These are phyloP conservation scores for Cercopithecus neglectus DNA, from an alignment of 2,797 vertebrate genomes.

Conservation along the genomic window DNA sequence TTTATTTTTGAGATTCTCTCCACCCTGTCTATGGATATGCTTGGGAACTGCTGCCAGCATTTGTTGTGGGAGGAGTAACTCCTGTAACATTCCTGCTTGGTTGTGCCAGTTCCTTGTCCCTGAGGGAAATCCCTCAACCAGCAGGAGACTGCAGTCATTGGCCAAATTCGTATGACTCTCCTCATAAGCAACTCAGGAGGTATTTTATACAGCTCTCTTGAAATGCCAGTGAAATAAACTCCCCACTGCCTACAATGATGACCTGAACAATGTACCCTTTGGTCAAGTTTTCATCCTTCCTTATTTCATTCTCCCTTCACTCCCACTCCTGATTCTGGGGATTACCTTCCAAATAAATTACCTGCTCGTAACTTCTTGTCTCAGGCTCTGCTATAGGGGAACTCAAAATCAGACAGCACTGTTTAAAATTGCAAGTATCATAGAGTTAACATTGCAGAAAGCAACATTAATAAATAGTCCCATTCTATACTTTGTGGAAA, in stretches of 20 bases:
- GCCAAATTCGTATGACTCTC: accelerated
- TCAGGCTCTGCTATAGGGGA: neutral
- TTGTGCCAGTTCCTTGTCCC: neutral
- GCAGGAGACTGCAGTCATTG: neutral
- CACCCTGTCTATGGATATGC: neutral
- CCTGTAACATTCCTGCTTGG: no score
- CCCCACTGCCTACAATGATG: neutral
- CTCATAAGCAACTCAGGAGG: neutral
- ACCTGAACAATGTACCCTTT: neutral
- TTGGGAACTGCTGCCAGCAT: neutral
- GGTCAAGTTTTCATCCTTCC: neutral
- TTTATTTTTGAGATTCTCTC: neutral
- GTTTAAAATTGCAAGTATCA: neutral
- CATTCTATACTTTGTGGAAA: neutral
- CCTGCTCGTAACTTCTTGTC: neutral
- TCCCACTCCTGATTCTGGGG: neutral
- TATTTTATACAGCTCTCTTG: neutral
- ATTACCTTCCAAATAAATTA: neutral
- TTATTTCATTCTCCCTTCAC: neutral
- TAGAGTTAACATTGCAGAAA: neutral
- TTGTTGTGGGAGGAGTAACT: neutral
- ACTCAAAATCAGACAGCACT: neutral
- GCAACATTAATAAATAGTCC: neutral
- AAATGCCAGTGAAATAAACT: neutral
- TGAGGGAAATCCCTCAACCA: neutral